phyloP scores from a whole-genome alignment of 2,888 invertebrate species.

The Choreutis nemorana region DNA sequence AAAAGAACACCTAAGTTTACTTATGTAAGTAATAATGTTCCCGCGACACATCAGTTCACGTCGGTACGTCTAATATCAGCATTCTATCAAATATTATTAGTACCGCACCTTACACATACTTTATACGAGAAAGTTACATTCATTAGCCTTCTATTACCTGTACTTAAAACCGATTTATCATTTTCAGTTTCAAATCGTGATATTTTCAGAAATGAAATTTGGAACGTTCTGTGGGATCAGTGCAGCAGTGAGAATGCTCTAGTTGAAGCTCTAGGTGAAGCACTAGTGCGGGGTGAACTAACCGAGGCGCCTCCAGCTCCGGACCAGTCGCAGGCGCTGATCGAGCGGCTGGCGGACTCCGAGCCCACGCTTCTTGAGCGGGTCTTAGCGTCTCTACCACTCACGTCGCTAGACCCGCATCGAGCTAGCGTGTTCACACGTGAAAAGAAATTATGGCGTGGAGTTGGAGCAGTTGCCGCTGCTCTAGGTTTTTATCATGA shows the following conservation, averaged over 20 bases:
- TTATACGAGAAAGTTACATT: too few species aligned
- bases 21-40: too few species aligned
- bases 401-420: conserved; percentile 49
- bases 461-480: conserved; percentile 48
- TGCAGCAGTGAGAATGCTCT: conserved; percentile 61
- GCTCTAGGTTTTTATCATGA: too few species aligned
- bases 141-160: too few species aligned
- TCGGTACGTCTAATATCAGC: too few species aligned
- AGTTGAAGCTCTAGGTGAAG: conserved; percentile 70
- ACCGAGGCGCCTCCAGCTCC: conserved; percentile 65
- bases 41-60: too few species aligned
- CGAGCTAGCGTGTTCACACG: conserved; percentile 49
- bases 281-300: conserved; percentile 70
- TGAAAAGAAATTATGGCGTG: conserved; percentile 42
- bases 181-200: too few species aligned
- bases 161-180: too few species aligned
- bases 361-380: conserved; percentile 73
- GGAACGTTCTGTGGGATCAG: conserved; percentile 49
- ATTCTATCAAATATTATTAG: too few species aligned
- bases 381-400: conserved; percentile 64
- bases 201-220: conserved; percentile 40
- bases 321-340: conserved; percentile 66
- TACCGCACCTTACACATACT: too few species aligned
- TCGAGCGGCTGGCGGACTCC: conserved; percentile 70
- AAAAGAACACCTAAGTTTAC: too few species aligned